These are phyloP conservation scores for Lagorchestes hirsutus DNA, from an alignment of 2,797 vertebrate genomes.

Conservation along the genomic window DNA sequence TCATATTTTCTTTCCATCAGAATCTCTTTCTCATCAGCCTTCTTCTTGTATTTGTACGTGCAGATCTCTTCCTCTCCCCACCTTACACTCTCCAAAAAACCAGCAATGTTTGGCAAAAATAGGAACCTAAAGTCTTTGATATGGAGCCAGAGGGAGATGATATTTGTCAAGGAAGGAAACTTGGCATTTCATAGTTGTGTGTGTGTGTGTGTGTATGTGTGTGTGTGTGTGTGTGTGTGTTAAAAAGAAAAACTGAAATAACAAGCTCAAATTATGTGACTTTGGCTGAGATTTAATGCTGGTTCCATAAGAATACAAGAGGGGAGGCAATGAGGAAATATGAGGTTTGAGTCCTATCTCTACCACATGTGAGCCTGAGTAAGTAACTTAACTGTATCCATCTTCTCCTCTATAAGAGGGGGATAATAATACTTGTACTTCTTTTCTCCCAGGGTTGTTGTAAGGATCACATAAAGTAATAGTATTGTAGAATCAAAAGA, in stretches of 20 bases:
- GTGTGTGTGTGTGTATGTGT: too few species aligned
- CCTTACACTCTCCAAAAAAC: neutral
- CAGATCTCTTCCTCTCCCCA: neutral
- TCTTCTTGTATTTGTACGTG: neutral
- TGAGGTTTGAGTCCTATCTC: neutral
- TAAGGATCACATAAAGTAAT: neutral
- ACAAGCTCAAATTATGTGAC: neutral
- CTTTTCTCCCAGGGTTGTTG: neutral
- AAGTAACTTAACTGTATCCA: neutral
- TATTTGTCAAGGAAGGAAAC: neutral
- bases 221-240: too few species aligned
- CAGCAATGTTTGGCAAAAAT: neutral
- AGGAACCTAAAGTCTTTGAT: neutral
- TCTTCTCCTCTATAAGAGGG: neutral
- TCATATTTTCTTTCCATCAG: neutral
- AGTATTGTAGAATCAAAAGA: neutral
- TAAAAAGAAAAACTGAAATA: neutral
- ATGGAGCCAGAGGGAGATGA: neutral
- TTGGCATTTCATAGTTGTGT: neutral
- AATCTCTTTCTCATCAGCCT: neutral
- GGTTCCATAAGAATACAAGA: neutral
- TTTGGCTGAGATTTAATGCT: too few species aligned
- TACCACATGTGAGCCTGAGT: neutral
- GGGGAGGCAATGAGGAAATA: neutral
- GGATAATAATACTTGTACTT: neutral